Evolutionary conservation across 1,140 invertebrate genomes (phyloP).

Genomic region (Maconellicoccus hirsutus): DNA sequence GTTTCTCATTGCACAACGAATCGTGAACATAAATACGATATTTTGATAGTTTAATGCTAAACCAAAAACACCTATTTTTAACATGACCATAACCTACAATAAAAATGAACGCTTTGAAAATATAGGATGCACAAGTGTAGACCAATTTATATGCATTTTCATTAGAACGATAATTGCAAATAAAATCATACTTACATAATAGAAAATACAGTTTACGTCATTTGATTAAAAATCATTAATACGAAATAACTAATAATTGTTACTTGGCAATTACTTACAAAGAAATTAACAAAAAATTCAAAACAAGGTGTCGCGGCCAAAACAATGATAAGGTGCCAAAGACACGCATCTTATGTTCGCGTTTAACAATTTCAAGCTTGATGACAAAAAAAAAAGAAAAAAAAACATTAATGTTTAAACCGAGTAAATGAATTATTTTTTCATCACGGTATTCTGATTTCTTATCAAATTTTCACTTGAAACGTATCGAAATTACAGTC

Average conservation of each 20-base stretch:
- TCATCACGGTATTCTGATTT: background rate
- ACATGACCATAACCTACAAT: too few species aligned
- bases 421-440: background rate
- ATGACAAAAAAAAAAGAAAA: too few species aligned
- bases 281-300: background rate
- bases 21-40: too few species aligned
- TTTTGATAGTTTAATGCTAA: too few species aligned
- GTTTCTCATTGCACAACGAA: too few species aligned
- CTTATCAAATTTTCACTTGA: constrained; percentile 11
- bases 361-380: background rate
- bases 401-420: too few species aligned
- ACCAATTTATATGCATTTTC: too few species aligned
- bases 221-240: background rate
- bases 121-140: too few species aligned
- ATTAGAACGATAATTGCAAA: too few species aligned
- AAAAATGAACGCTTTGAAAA: too few species aligned
- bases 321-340: background rate
- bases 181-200: too few species aligned
- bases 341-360: background rate
- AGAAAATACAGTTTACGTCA: background rate
- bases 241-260: background rate
- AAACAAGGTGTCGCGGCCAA: constrained; percentile 6
- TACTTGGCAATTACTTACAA: background rate
- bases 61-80: too few species aligned
- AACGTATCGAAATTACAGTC: background rate